Evolutionary conservation across 1,140 invertebrate genomes (phyloP).

Genomic region (Pseudomyrmex pallidus): DNA sequence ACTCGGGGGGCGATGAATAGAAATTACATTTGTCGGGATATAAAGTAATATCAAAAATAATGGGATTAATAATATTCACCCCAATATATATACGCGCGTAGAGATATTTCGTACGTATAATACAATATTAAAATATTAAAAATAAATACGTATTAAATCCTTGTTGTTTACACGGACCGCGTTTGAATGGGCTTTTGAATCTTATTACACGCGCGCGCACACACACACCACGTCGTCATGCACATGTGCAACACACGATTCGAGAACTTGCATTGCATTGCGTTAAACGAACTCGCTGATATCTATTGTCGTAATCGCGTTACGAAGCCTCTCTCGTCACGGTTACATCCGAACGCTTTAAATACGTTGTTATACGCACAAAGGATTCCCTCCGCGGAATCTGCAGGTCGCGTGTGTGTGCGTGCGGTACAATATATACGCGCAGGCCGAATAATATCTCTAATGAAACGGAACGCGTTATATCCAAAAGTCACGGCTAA

Average conservation of each 20-base stretch:
- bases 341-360: neutral
- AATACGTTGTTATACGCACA: conserved; percentile 25
- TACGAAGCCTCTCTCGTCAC: conserved; percentile 32
- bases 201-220: too few relatives aligned
- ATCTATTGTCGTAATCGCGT: conserved; percentile 41
- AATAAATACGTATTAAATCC: too few relatives aligned
- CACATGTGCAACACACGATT: neutral
- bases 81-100: neutral
- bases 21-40: neutral
- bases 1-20: neutral
- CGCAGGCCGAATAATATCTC: conserved; percentile 29
- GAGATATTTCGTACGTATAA: neutral
- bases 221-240: too few relatives aligned
- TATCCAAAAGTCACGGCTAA: conserved; percentile 60
- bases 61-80: neutral
- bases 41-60: neutral
- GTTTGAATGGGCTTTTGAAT: too few relatives aligned
- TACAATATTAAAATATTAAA: too few relatives aligned
- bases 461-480: conserved; percentile 27
- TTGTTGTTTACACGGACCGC: too few relatives aligned
- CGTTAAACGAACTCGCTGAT: neutral
- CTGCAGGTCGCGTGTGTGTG: neutral
- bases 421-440: neutral
- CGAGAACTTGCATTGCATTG: neutral
- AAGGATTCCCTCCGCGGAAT: neutral